Percentiles rank a stretch among this genome's conserved stretches.
Conservation (phyloP, 2,888 invertebrate genomes). For the Biston stratarius region DNA sequence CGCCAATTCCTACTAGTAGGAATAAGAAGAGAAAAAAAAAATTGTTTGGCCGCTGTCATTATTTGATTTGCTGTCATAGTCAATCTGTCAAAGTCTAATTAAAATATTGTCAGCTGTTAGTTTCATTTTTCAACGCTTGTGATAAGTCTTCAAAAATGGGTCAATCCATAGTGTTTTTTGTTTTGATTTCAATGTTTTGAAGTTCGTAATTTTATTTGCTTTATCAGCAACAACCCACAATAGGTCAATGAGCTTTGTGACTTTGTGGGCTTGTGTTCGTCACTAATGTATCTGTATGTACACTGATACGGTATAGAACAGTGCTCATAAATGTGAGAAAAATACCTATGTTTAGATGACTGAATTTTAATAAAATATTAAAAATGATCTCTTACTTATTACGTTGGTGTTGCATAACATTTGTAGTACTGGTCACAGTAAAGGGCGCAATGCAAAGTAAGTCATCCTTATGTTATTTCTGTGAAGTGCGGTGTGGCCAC, state of each 20-base stretch:
- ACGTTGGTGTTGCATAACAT: neutral
- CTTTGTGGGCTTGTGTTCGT: conserved; percentile 4
- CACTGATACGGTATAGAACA: neutral
- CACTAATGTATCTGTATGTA: neutral
- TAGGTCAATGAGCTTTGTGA: conserved; percentile 5
- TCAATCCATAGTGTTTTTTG: neutral
- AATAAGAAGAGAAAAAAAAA: too few relatives aligned
- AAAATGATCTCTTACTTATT: neutral
- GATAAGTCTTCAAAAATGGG: neutral
- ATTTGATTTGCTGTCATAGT: neutral
- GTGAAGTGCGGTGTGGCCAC: too few relatives aligned
- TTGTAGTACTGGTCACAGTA: neutral
- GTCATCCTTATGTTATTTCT: conserved; percentile 1
- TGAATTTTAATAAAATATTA: neutral
- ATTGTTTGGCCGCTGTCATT: too few relatives aligned
- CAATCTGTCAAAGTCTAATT: neutral
- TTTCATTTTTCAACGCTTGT: too few relatives aligned
- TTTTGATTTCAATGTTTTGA: neutral
- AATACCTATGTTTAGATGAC: neutral
- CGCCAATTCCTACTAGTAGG: too few relatives aligned
- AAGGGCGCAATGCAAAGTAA: conserved; percentile 5
- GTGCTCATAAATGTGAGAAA: neutral
- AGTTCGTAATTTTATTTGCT: neutral
- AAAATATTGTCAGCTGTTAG: neutral
- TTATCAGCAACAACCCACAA: neutral